Evolutionary conservation across 2,888 invertebrate genomes (phyloP).

Genomic region (Apodemia zela): DNA sequence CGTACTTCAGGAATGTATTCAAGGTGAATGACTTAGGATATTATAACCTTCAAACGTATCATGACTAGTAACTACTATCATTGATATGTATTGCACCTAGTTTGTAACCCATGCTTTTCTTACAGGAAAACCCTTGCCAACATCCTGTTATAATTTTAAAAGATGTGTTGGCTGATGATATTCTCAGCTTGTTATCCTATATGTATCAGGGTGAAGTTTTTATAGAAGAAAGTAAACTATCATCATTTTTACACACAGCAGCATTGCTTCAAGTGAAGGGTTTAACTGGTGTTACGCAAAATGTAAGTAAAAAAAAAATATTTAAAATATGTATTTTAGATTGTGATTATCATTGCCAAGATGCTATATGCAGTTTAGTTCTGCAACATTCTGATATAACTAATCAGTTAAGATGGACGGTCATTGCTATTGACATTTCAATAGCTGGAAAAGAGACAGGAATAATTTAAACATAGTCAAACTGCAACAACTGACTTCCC

Average conservation of each 20-base stretch:
- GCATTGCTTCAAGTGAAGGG: slow-evolving; percentile 85
- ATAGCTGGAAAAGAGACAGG: too few species aligned
- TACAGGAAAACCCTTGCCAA: slow-evolving; percentile 86
- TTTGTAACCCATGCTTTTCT: slow-evolving; percentile 24
- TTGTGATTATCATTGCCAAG: not conserved
- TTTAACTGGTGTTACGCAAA: slow-evolving; percentile 78
- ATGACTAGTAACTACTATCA: slow-evolving; percentile 4
- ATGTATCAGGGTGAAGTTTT: slow-evolving; percentile 88
- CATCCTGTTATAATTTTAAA: slow-evolving; percentile 87
- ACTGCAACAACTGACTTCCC: too few species aligned
- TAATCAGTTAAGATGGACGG: too few species aligned
- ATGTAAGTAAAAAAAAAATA: slow-evolving; percentile 43
- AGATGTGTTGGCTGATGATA: slow-evolving; percentile 84
- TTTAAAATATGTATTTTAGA: too few species aligned
- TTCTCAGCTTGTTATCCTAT: slow-evolving; percentile 84
- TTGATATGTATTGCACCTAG: not conserved
- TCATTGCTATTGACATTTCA: too few species aligned
- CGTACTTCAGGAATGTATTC: slow-evolving; percentile 87
- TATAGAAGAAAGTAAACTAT: slow-evolving; percentile 83
- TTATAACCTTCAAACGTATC: slow-evolving; percentile 58
- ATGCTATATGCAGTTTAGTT: not conserved
- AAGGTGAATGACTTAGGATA: slow-evolving; percentile 82
- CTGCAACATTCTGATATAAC: too few species aligned
- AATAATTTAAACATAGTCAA: too few species aligned
- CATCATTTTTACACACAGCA: slow-evolving; percentile 84